phyloP scores from a whole-genome alignment of 1,140 invertebrate species.

The Vollenhovia emeryi region DNA sequence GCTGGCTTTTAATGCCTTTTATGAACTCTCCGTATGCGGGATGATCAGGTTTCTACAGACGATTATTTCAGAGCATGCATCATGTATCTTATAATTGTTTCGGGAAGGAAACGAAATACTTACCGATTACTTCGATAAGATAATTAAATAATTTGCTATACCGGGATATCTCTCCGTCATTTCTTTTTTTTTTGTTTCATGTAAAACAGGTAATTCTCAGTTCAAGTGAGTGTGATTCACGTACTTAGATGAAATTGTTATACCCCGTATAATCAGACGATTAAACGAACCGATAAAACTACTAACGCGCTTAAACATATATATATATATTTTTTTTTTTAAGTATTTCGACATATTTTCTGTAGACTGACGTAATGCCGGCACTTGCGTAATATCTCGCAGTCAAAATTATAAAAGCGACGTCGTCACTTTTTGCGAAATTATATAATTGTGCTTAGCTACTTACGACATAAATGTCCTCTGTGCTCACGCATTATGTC shows the following conservation, averaged over 20 bases:
- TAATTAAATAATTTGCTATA: slow-evolving; percentile 15
- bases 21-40: slow-evolving; percentile 37
- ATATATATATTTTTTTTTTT: neutral
- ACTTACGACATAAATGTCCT: slow-evolving; percentile 40
- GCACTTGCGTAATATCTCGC: slow-evolving; percentile 2
- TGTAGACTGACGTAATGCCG: neutral
- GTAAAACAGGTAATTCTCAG: neutral
- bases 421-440: slow-evolving; percentile 40
- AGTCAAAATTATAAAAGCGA: slow-evolving; percentile 6
- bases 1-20: slow-evolving; percentile 65
- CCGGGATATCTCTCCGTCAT: neutral
- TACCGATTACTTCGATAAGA: neutral
- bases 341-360: slow-evolving; percentile 10
- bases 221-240: neutral
- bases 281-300: neutral
- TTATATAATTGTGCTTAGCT: slow-evolving; percentile 40
- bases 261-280: neutral
- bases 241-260: neutral
- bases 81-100: neutral
- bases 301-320: neutral
- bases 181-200: neutral
- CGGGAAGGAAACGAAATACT: neutral
- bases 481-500: slow-evolving; percentile 38
- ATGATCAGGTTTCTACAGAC: slow-evolving; percentile 5
- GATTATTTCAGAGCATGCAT: slow-evolving; percentile 3